phyloP scores from a whole-genome alignment of 2,888 invertebrate genomes.

The Conops quadrifasciatus region DNA sequence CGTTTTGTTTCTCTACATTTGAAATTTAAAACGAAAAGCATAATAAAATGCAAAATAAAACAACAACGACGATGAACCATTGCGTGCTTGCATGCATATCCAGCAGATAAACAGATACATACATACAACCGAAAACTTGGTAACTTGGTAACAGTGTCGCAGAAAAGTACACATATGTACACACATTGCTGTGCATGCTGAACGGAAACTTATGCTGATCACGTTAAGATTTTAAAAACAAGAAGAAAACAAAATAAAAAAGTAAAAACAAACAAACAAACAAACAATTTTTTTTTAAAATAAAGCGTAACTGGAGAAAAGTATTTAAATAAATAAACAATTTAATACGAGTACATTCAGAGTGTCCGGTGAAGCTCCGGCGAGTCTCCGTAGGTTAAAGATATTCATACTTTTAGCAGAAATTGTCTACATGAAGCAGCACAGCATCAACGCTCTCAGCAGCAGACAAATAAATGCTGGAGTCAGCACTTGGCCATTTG shows the following conservation, averaged over 20 bases:
- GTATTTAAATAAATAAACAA: too few relatives aligned
- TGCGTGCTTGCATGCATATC: conserved; percentile 15
- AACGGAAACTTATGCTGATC: conserved; percentile 11
- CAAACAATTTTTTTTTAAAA: not conserved
- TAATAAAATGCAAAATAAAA: conserved; percentile 16
- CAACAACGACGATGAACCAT: not conserved
- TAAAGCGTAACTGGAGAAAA: not conserved
- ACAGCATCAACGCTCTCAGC: too few relatives aligned
- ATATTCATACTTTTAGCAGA: too few relatives aligned
- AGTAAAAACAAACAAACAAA: conserved; percentile 8
- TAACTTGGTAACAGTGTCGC: not conserved
- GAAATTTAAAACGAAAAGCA: conserved; percentile 21
- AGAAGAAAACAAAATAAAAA: not conserved
- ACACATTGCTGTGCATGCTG: conserved; percentile 1
- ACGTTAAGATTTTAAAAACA: not conserved
- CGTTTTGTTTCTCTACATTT: conserved; percentile 18
- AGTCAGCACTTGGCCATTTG: too few relatives aligned
- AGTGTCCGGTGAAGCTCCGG: too few relatives aligned
- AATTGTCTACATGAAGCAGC: too few relatives aligned
- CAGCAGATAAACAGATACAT: conserved; percentile 9
- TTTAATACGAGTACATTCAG: too few relatives aligned
- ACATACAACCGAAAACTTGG: not conserved
- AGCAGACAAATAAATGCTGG: too few relatives aligned
- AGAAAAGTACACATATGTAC: not conserved
- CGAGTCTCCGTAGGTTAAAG: too few relatives aligned